Base-by-base conservation (phyloP, 2,797 vertebrate genomes). In the Neostethus bicornis region DNA sequence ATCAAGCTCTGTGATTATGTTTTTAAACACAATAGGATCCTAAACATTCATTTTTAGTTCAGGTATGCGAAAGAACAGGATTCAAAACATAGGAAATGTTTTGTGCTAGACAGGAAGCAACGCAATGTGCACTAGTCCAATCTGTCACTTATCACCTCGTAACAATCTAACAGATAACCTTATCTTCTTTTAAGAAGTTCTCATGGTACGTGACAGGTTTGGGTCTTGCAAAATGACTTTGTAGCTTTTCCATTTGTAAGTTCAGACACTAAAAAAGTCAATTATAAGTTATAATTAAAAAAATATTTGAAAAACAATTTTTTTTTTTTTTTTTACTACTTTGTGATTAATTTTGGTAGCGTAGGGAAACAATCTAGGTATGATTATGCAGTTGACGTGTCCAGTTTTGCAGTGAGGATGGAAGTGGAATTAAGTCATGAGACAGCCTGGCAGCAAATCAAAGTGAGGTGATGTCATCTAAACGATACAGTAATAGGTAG, bases 61-160 rank as follows among this genome's bases (percentile, higher is more conserved):
- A 87, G 87, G 77, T 84, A 72, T 64, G 73, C 84, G 85, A 77
- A 86, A 75, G 46, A 73, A 65, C 74, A 66, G 23, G 51, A 70
- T 67, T 52, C 52, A 48, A n/a, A 28, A 23, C 28, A 74, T 34
- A 63, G 74, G 78, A 84, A 61, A 48, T 53, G 52, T 58, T 69
- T 62, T 66, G 24, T 55, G 55, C 43, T 37, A 51, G 55, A 77
- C 64, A 85, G 85, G 84, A 87, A 87, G 70, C 67, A 42, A 21
- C 13, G 3, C 39, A 52, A 57, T 52, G 19, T 46, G 20, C 17
- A 31, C 16, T 43, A 21, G 64, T 69, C 61, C 55, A 48, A 48
- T 45, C 19, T 0, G 24, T 49, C 26, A 17, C 45, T 73, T 77
- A 83, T 84, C 81, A 58, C 31, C 2, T 1, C 13, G 42, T 23